Base-by-base conservation (phyloP, 2,113 vertebrate species). In the Romanogobio albipinnatus region DNA sequence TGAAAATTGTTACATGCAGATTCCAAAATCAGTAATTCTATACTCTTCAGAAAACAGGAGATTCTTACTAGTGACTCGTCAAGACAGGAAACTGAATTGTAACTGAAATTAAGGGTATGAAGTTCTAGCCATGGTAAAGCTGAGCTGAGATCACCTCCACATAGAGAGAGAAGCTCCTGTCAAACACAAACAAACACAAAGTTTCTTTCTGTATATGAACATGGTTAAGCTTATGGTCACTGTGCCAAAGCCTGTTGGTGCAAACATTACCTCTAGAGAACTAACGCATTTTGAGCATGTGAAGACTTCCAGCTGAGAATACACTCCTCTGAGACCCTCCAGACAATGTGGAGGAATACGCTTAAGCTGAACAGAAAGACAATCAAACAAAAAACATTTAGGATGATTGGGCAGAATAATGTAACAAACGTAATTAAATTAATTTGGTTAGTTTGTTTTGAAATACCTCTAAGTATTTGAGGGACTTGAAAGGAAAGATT, bases 401-500 rank as follows among this genome's bases (percentile, higher is more conserved):
- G 29, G 59, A 59, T 0, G 39, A 45, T 39, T 59, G 4, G 7
- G 19, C 3, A 68, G 3, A 82, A 29, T 10, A 13, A 71, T 24
- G 45, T 6, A 51, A 73, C 68, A 79, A 33, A 19, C 4, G 29
- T 43, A 26, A 24, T 11, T 81, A 39, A 53, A 10, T 49, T 14
- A 24, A 33, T 53, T 64, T 61, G 22, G 33, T 39, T n/a, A 10
- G 8, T 29, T 36, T 24, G 22, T 17, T 36, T 90, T 61, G 24
- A 58, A 66, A 33, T 90, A 99, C 98, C 96, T 99, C 97, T 89
- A 99, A 92, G 89, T 90, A 93, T 78, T 94, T 96, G 26, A 99
- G 93, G 39, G 96, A 98, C 91, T 99, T 99, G 92, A 99, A 99
- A 4, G 97, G 97, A 82, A 96, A 98, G 90, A 99, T 97, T 91